Evolutionary conservation across 1,140 invertebrate genomes (phyloP).

Genomic region (Ceratina australensis): DNA sequence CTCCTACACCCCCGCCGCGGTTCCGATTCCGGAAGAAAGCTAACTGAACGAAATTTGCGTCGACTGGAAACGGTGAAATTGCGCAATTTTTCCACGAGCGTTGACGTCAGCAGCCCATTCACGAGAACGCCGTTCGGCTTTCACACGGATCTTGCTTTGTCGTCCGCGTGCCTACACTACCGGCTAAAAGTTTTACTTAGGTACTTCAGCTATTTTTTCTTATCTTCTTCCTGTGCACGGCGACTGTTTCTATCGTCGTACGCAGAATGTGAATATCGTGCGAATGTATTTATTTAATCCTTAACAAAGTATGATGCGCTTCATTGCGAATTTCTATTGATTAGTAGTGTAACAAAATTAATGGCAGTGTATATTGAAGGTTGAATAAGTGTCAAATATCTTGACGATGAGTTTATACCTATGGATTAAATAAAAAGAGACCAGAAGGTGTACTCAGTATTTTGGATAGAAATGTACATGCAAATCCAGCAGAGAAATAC

Average conservation of each 20-base stretch:
- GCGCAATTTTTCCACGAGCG: constrained; percentile 76
- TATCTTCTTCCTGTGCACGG: too few species aligned
- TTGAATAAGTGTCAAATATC: too few species aligned
- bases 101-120: constrained; percentile 77
- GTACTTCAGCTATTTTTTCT: too few species aligned
- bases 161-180: constrained; percentile 41
- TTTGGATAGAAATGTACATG: background rate
- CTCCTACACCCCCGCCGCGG: constrained; percentile 16
- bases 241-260: too few species aligned
- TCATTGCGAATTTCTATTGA: too few species aligned
- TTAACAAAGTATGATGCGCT: too few species aligned
- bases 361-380: too few species aligned
- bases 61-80: constrained; percentile 71
- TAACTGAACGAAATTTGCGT: constrained; percentile 61
- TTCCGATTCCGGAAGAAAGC: constrained; percentile 70
- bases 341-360: too few species aligned
- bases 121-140: constrained; percentile 67
- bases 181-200: background rate
- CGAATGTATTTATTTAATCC: too few species aligned
- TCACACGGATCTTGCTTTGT: constrained; percentile 77
- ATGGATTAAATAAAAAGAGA: too few species aligned
- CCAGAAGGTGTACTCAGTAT: background rate
- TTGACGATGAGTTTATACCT: too few species aligned
- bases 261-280: too few species aligned
- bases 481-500: background rate